Conservation (phyloP, 2,113 vertebrate genomes). For the Spea bombifrons region DNA sequence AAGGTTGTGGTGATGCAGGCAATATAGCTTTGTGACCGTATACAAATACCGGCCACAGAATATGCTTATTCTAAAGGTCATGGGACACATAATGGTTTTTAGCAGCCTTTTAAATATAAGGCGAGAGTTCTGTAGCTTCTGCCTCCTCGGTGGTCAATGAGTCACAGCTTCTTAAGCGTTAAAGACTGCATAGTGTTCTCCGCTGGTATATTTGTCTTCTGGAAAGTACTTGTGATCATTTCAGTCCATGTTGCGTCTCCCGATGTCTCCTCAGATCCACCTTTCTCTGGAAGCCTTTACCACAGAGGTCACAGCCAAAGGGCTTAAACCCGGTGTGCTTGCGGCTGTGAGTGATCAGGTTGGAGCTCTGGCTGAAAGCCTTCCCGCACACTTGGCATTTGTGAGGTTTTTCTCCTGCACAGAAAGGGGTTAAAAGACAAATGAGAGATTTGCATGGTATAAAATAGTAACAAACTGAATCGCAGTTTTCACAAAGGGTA, state of each 20-base stretch:
- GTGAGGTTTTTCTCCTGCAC: slow-evolving; percentile 93
- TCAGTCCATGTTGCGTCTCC: slow-evolving; percentile 92
- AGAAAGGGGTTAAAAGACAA: background rate
- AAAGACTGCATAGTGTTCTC: slow-evolving; percentile 29
- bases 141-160: slow-evolving; percentile 9
- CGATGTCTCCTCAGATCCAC: slow-evolving; percentile 94
- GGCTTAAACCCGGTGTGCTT: slow-evolving; percentile 98
- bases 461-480: too few species aligned
- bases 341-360: slow-evolving; percentile 96
- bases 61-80: slow-evolving; percentile 9
- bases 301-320: slow-evolving; percentile 92
- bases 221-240: slow-evolving; percentile 65
- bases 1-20: background rate
- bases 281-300: slow-evolving; percentile 95
- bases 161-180: slow-evolving; percentile 10
- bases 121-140: slow-evolving; percentile 14
- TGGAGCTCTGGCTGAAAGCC: slow-evolving; percentile 98
- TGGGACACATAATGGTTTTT: background rate
- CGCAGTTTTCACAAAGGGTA: too few species aligned
- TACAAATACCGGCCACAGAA: background rate
- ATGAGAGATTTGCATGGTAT: too few species aligned
- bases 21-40: background rate
- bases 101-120: background rate
- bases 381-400: slow-evolving; percentile 99
- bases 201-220: background rate